Evolutionary conservation across 2,113 vertebrate species (phyloP), one percentile per base, ranked within the genome.

Genomic region (Chloropsis hardwickii): DNA sequence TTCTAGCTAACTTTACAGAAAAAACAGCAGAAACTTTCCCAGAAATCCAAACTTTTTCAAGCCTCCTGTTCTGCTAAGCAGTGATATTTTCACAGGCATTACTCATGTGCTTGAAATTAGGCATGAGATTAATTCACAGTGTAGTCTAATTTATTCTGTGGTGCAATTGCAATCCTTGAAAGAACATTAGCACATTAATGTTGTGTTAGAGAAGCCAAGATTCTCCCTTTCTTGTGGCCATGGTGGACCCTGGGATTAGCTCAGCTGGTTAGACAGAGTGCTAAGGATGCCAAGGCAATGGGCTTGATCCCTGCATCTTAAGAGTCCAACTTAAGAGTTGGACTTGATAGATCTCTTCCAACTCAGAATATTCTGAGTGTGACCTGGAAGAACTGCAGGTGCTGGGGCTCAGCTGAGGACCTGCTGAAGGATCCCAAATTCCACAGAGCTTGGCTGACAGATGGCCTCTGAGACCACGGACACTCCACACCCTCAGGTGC

Each of bases 281-380:
- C 33, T 21, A 11, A 44, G 3, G 45, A 16, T 16, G 25, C 56
- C 45, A 37, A 14, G 25, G 39, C 56, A 51, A 12, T 11, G 39
- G 16, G 39, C 13, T 22, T 33, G 33, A 53, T 22, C 28, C 39
- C n/a, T 45, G 57, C 48, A 45, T 18, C n/a, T n/a, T n/a, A n/a
- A n/a, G n/a, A n/a, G n/a, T n/a, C n/a, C n/a, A n/a, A 5, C 33
- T 25, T 5, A 16, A 37, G 8, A 17, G 16, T 0, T 31, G 31
- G 27, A 44, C 33, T 37, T 37, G 47, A 16, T 31, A 39, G 37
- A 44, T 33, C 11, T 17, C 27, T 14, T 53, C 33, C 27, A 62
- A 1, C 11, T 33, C 47, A 37, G 14, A 83, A 37, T 14, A 45
- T 37, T 17, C 57, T 22, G 8, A 45, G 39, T 45, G 22, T 62